Percentiles rank a stretch among this genome's conserved stretches.
Evolutionary conservation across 2,797 vertebrate genomes (phyloP).

Genomic region (Geotrypetes seraphini): DNA sequence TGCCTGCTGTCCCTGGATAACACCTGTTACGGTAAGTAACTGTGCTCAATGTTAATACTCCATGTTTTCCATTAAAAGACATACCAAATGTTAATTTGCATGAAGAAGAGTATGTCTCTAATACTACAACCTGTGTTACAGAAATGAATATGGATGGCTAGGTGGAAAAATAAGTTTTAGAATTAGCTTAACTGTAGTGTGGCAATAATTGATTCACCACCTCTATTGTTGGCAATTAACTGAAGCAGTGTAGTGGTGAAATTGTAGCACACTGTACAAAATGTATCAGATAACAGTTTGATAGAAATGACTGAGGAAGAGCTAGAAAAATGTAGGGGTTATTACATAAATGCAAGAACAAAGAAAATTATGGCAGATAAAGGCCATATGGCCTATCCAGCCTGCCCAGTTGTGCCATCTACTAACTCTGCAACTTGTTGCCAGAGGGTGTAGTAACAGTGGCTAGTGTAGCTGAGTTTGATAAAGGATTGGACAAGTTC

Average conservation of each 20-base stretch:
- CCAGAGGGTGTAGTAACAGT: too few species aligned
- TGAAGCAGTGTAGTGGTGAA: neutral
- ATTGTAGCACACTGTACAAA: conserved; percentile 2
- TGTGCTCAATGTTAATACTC: too few species aligned
- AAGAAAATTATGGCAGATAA: too few species aligned
- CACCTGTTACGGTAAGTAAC: too few species aligned
- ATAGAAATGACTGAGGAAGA: neutral
- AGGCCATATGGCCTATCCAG: too few species aligned
- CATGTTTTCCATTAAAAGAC: conserved; percentile 6
- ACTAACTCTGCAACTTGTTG: too few species aligned
- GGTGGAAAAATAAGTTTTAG: conserved; percentile 30
- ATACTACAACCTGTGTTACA: neutral
- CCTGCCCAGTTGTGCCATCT: too few species aligned
- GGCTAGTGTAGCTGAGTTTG: too few species aligned
- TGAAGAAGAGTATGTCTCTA: neutral
- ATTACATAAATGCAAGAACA: too few species aligned
- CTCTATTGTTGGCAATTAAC: conserved; percentile 17
- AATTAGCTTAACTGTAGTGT: conserved; percentile 19
- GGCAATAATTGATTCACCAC: conserved; percentile 19
- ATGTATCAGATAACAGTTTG: conserved; percentile 9
- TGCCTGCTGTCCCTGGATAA: too few species aligned
- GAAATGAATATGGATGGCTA: neutral
- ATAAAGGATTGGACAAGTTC: too few species aligned
- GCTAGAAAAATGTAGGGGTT: too few species aligned
- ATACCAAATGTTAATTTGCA: neutral